Evolutionary conservation across 2,888 invertebrate species (phyloP).

Genomic region (Calliphora vomitoria): DNA sequence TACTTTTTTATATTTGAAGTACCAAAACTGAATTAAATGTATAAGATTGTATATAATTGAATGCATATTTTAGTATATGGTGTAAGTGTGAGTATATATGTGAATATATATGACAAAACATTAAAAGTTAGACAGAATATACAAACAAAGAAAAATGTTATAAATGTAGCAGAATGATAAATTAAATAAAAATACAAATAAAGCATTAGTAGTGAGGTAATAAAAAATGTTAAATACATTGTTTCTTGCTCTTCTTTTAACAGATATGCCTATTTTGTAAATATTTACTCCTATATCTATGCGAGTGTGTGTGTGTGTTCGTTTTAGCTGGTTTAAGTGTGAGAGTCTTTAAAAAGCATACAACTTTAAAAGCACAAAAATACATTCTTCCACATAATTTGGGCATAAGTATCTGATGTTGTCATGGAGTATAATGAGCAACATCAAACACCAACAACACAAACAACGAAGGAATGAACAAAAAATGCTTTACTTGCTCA

Average conservation of each 20-base stretch:
- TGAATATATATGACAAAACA: conserved; percentile 15
- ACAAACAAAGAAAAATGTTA: conserved; percentile 27
- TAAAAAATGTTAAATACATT: conserved; percentile 19
- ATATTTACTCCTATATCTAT: not conserved
- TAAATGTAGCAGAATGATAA: conserved; percentile 55
- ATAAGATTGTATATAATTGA: not conserved
- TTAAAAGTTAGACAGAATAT: conserved; percentile 3
- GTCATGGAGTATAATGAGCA: conserved; percentile 54
- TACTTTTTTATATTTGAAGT: conserved; percentile 23
- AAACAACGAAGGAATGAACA: not conserved
- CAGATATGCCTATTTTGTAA: not conserved
- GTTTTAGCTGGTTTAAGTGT: not conserved
- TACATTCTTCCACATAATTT: conserved; percentile 7
- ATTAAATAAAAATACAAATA: conserved; percentile 51
- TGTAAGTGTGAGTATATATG: not conserved
- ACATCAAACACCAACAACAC: conserved; percentile 18
- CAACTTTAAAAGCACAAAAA: not conserved
- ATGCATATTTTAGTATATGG: not conserved
- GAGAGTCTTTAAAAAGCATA: not conserved
- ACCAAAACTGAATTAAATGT: conserved; percentile 32
- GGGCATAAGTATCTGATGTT: conserved; percentile 19
- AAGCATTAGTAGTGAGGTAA: conserved; percentile 49
- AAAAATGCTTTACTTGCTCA: conserved; percentile 1
- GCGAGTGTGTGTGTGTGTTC: not conserved
- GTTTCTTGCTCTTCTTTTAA: not conserved